Evolutionary conservation across 2,113 vertebrate species (phyloP), one percentile per base, ranked within the genome.

Genomic region (Nycticryphes semicollaris): DNA sequence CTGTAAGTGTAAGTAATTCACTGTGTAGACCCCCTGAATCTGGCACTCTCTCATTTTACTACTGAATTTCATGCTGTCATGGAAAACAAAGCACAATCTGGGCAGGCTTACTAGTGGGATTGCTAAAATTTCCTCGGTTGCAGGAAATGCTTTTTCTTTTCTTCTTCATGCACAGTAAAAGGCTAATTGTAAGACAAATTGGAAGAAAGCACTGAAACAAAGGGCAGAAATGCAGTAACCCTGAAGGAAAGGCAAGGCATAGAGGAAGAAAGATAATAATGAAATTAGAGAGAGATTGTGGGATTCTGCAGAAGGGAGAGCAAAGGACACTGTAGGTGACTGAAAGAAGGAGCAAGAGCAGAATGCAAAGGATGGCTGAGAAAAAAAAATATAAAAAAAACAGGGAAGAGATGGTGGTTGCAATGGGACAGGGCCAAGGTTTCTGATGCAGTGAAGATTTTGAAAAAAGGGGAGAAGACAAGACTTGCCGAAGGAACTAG

Each of bases 231-330:
- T 5, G 3, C 3, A 63, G 18, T 20, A 64, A 85, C 2, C 9
- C n/a, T 45, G 20, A 78, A 82, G 22, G 25, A 57, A 63, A 63
- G 10, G 6, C 37, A 90, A 64, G 35, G 51, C 0, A 0, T 10
- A 60, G 12, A 6, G 48, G 13, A 41, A 57, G 54, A 84, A 63
- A 73, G 37, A n/a, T 20, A 22, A 5, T 25, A 1, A 43, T 63
- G 33, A 76, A 47, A 35, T 53, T 51, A 73, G 37, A 72, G 60
- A 37, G 10, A 88, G 33, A 30, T 16, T 54, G 56, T 81, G 12
- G 9, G 33, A 69, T 5, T 67, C 45, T 39, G 47, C 45, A 87
- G 14, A 77, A 84, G 4, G n/a, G 17, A 94, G n/a, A 89, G 45
- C 24, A 77, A 77, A 77, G 35, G 28, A 64, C 28, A 25, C 22